Conservation (phyloP, 2,113 vertebrate species). For the Columba livia region DNA sequence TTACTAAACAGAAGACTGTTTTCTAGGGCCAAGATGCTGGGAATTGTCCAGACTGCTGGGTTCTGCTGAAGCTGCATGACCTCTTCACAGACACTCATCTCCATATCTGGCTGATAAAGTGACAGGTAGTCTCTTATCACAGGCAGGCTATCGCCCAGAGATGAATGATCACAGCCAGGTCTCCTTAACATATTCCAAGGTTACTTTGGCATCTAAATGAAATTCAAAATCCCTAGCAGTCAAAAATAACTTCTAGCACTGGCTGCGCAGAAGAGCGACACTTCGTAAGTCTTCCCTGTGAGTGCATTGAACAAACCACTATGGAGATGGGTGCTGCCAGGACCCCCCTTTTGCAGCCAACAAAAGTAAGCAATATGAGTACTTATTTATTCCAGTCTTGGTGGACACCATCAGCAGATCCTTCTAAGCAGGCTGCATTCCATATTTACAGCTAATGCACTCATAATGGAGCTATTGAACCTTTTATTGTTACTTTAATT, state of each 20-base stretch:
- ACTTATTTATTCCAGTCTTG: neutral
- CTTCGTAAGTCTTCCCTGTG: neutral
- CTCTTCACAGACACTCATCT: neutral
- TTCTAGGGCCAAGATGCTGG: neutral
- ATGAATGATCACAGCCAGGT: neutral
- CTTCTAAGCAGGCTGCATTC: neutral
- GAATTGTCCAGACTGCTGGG: neutral
- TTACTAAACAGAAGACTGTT: neutral
- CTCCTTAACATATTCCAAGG: neutral
- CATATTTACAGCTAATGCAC: neutral
- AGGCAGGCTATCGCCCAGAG: neutral
- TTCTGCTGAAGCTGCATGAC: neutral
- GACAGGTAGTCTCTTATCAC: neutral
- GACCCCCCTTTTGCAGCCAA: neutral
- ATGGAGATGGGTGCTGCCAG: neutral
- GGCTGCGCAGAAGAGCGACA: neutral
- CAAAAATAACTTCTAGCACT: neutral
- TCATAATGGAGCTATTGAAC: neutral
- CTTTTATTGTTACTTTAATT: neutral
- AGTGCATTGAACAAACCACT: neutral
- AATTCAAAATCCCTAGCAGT: neutral
- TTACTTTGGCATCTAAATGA: neutral
- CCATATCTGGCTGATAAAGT: neutral
- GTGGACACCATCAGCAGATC: neutral
- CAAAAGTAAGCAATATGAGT: neutral